These are phyloP conservation scores for Synergus itoensis DNA, from an alignment of 2,888 invertebrate genomes.

Conservation along the genomic window DNA sequence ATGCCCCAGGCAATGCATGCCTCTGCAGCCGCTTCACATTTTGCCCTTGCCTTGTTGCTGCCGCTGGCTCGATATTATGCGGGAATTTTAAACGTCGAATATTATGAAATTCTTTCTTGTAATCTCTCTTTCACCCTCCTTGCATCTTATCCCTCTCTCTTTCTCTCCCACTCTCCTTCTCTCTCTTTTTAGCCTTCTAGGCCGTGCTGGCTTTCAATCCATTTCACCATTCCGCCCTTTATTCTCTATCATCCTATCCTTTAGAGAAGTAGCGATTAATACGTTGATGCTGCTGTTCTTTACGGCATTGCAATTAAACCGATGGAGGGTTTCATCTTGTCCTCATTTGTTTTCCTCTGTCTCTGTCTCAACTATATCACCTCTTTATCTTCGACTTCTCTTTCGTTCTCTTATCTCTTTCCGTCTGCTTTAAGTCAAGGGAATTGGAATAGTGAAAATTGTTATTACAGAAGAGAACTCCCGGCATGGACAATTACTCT, in stretches of 20 bases:
- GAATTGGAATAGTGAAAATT: background rate
- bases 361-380: conserved; percentile 32
- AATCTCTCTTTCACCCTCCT: conserved; percentile 57
- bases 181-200: conserved; percentile 50
- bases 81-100: conserved; percentile 73
- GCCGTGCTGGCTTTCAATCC: conserved; percentile 53
- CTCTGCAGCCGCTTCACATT: conserved; percentile 59
- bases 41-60: conserved; percentile 56
- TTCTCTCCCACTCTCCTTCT: conserved; percentile 52
- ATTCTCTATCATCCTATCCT: conserved; percentile 52
- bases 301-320: conserved; percentile 67
- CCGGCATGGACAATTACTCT: background rate
- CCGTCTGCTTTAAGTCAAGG: background rate
- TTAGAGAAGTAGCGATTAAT: conserved; percentile 64
- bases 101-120: conserved; percentile 73
- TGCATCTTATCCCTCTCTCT: conserved; percentile 26
- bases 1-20: conserved; percentile 71
- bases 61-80: conserved; percentile 64
- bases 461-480: background rate
- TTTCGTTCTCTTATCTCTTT: background rate
- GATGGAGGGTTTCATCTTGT: conserved; percentile 58
- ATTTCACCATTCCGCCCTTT: conserved; percentile 44
- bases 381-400: background rate
- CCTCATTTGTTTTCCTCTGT: conserved; percentile 56
- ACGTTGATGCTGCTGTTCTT: conserved; percentile 61